Evolutionary conservation across 1,140 invertebrate species (phyloP).

Genomic region (Vanessa atalanta): DNA sequence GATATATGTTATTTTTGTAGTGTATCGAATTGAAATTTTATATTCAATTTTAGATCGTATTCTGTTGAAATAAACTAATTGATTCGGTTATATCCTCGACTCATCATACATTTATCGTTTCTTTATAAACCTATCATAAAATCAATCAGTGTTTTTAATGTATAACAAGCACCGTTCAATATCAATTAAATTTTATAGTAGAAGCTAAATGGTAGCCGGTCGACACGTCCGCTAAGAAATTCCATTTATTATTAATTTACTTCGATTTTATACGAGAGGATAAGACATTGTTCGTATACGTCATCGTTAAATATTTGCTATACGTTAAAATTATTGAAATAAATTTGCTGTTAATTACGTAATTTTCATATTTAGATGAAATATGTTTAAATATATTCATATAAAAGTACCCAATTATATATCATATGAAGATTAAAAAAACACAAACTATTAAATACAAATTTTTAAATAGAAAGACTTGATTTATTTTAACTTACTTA

Average conservation of each 20-base stretch:
- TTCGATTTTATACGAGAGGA: neutral
- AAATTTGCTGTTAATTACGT: too few relatives aligned
- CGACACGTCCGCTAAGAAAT: neutral
- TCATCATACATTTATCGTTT: constrained; percentile 19
- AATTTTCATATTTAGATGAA: too few relatives aligned
- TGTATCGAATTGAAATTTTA: constrained; percentile 16
- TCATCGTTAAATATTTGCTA: too few relatives aligned
- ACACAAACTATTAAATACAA: too few relatives aligned
- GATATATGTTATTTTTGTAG: neutral
- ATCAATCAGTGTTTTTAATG: constrained; percentile 19
- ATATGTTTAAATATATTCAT: too few relatives aligned
- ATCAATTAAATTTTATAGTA: constrained; percentile 27
- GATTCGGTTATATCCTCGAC: constrained; percentile 27
- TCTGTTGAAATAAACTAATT: constrained; percentile 11
- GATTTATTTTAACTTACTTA: too few relatives aligned
- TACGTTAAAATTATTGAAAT: too few relatives aligned
- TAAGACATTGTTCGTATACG: too few relatives aligned
- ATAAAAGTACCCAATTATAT: too few relatives aligned
- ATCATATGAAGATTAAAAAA: too few relatives aligned
- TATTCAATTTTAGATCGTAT: constrained; percentile 9
- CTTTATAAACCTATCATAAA: constrained; percentile 26
- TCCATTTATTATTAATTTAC: neutral
- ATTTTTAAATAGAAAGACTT: too few relatives aligned
- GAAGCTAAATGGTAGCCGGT: constrained; percentile 3
- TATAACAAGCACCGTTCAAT: constrained; percentile 25